Percentiles rank a stretch among this genome's conserved stretches.
Conservation (phyloP, 2,888 invertebrate species). For the Ceriagrion tenellum region DNA sequence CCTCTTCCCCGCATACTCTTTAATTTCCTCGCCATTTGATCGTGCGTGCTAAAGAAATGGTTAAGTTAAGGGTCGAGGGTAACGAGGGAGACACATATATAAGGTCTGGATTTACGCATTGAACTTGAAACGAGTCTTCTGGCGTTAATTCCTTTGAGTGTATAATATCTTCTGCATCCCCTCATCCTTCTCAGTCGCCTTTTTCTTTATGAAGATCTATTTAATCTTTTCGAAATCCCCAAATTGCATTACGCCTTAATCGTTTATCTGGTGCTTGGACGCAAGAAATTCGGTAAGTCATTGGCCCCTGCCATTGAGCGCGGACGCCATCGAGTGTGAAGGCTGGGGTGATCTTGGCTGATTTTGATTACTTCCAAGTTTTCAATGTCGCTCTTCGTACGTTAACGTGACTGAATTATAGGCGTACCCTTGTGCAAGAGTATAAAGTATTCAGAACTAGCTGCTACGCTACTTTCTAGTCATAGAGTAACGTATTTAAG, state of each 20-base stretch:
- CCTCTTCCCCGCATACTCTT: not conserved
- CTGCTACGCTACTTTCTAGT: too few species aligned
- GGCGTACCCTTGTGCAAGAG: too few species aligned
- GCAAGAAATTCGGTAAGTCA: not conserved
- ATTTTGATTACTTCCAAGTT: not conserved
- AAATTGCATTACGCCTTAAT: constrained; percentile 11
- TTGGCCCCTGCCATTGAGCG: not conserved
- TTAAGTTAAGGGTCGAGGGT: constrained; percentile 12
- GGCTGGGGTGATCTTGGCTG: not conserved
- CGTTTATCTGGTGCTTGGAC: constrained; percentile 10
- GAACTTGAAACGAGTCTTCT: constrained; percentile 1
- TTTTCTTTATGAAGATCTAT: not conserved
- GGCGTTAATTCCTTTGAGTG: constrained; percentile 17
- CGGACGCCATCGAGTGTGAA: not conserved
- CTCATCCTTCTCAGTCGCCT: not conserved
- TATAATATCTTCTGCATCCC: constrained; percentile 1
- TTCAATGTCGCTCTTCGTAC: not conserved
- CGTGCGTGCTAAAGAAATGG: constrained; percentile 11
- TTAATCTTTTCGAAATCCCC: not conserved
- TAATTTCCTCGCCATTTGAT: constrained; percentile 61
- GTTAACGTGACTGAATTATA: not conserved
- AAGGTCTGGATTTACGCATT: constrained; percentile 27
- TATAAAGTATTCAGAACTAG: too few species aligned
- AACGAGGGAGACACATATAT: not conserved
- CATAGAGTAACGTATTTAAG: too few species aligned